Percentiles rank a stretch among this genome's conserved stretches.
Conservation (phyloP, 2,797 vertebrate species). For the Tadarida brasiliensis region DNA sequence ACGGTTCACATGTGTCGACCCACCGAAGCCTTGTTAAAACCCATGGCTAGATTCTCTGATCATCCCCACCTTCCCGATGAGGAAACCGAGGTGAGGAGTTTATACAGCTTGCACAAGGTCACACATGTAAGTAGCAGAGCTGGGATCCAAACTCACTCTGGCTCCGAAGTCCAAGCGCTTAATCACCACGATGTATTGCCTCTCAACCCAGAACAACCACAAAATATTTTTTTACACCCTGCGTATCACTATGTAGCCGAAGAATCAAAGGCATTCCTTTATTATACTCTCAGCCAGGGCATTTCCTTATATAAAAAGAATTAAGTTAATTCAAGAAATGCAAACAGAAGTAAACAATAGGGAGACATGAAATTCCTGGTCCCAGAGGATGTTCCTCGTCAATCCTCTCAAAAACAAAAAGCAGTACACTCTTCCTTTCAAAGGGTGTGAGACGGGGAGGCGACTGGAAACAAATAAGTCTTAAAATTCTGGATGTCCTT, state of each 20-base stretch:
- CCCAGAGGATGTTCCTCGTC: slow-evolving; percentile 53
- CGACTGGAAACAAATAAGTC: background rate
- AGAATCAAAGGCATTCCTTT: slow-evolving; percentile 52
- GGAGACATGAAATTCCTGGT: slow-evolving; percentile 58
- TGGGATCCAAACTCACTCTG: slow-evolving; percentile 20
- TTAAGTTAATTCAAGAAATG: slow-evolving; percentile 73
- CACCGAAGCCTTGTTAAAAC: background rate
- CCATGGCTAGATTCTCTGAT: background rate
- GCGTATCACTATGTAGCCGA: background rate
- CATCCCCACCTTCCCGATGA: slow-evolving; percentile 39
- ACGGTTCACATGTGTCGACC: background rate
- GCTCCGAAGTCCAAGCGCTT: background rate
- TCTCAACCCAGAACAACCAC: background rate
- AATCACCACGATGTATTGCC: background rate
- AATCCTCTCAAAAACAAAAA: slow-evolving; percentile 66
- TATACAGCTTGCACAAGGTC: background rate
- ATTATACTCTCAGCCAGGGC: slow-evolving; percentile 31
- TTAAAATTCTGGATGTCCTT: background rate
- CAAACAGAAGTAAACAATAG: slow-evolving; percentile 72
- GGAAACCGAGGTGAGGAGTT: slow-evolving; percentile 25
- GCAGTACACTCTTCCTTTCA: slow-evolving; percentile 36
- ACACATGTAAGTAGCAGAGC: background rate
- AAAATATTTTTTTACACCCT: slow-evolving; percentile 19
- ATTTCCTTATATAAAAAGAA: slow-evolving; percentile 72
- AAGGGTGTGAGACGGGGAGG: background rate